phyloP scores from a whole-genome alignment of 2,797 vertebrate genomes.

The Sebastes nivosus region DNA sequence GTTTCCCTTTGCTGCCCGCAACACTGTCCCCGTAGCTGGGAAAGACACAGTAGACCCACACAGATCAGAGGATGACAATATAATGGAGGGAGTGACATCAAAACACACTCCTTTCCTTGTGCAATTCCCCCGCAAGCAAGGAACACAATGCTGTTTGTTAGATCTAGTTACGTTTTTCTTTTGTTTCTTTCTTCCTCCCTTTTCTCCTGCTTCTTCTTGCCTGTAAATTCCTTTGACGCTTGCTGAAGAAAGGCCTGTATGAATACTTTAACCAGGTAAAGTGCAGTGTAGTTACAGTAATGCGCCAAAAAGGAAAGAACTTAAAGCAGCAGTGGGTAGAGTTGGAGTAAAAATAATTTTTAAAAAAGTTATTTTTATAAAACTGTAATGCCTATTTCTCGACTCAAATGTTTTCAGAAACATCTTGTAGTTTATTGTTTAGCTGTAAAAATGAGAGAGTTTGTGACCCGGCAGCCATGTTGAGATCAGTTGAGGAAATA shows the following conservation, averaged over 20 bases:
- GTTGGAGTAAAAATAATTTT: rapidly evolving
- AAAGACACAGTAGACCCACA: slow-evolving; percentile 7
- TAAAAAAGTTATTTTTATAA: no score
- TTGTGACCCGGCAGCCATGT: no score
- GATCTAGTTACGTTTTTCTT: slow-evolving; percentile 15
- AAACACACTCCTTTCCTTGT: not conserved
- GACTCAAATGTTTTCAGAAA: no score
- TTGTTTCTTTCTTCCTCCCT: not conserved
- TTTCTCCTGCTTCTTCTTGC: not conserved
- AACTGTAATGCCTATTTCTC: no score
- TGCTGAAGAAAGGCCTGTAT: not conserved
- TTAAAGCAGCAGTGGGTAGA: no score
- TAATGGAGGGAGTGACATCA: not conserved
- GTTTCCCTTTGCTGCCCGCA: slow-evolving; percentile 1
- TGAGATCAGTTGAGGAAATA: no score
- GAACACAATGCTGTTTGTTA: not conserved
- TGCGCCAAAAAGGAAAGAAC: not conserved
- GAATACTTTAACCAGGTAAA: not conserved
- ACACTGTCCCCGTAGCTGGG: slow-evolving; percentile 77
- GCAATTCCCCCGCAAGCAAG: not conserved
- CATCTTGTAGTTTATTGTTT: no score
- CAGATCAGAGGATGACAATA: slow-evolving; percentile 1
- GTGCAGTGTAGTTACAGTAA: not conserved
- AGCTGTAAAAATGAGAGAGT: no score
- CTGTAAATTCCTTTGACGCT: not conserved